Evolutionary conservation across 2,888 invertebrate species (phyloP).

Genomic region (Pristionchus mayeri): DNA sequence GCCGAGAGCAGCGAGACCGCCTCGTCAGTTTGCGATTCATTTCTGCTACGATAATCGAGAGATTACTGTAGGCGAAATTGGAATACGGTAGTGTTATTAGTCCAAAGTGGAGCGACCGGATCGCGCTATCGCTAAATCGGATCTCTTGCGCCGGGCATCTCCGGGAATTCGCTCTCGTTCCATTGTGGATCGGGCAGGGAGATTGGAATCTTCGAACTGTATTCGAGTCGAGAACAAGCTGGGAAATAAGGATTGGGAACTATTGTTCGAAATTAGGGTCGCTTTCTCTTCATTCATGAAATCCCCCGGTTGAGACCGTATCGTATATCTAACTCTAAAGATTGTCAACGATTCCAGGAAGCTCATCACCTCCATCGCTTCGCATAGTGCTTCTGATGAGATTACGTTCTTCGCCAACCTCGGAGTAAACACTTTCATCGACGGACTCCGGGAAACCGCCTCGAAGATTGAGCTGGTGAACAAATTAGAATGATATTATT

Average conservation of each 20-base stretch:
- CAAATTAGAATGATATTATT: too few relatives aligned
- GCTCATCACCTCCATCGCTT: slow-evolving; percentile 30
- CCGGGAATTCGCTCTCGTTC: slow-evolving; percentile 14
- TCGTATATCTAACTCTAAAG: too few relatives aligned
- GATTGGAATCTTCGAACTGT: not conserved
- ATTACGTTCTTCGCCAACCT: slow-evolving; percentile 46
- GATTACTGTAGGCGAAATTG: not conserved
- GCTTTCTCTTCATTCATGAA: too few relatives aligned
- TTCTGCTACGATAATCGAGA: not conserved
- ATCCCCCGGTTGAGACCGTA: too few relatives aligned
- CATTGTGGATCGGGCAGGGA: not conserved
- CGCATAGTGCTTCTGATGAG: slow-evolving; percentile 5
- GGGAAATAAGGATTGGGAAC: not conserved
- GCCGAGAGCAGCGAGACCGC: slow-evolving; percentile 65
- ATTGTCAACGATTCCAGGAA: slow-evolving; percentile 13
- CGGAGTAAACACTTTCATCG: slow-evolving; percentile 24
- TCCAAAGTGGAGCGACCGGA: not conserved
- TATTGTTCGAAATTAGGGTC: not conserved
- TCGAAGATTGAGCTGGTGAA: slow-evolving; percentile 2
- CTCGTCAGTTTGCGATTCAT: slow-evolving; percentile 52
- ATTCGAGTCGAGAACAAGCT: not conserved
- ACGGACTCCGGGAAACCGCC: slow-evolving; percentile 28
- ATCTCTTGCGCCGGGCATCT: slow-evolving; percentile 9
- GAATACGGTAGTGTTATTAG: not conserved
- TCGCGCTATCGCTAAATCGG: not conserved